A percentile compares a stretch with the other conserved stretches of the same genome.
phyloP scores from a whole-genome alignment of 1,140 invertebrate genomes.

The Neelides sp. region DNA sequence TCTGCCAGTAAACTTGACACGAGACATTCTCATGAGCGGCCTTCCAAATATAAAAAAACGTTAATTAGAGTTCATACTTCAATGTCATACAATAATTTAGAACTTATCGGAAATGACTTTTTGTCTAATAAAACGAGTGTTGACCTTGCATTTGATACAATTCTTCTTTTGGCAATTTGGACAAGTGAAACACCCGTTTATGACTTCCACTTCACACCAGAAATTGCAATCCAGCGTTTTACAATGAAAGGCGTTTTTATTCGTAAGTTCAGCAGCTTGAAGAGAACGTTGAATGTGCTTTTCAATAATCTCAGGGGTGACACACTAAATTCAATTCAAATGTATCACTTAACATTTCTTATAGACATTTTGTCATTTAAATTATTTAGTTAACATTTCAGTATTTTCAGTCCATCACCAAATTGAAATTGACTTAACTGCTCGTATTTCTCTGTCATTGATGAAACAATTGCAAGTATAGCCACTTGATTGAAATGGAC shows the following conservation, averaged over 20 bases:
- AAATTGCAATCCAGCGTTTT: conserved; percentile 74
- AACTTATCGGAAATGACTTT: conserved; percentile 2
- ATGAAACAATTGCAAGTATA: conserved; percentile 39
- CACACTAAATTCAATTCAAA: conserved; percentile 34
- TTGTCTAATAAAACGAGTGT: conserved; percentile 10
- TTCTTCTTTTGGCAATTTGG: conserved; percentile 66
- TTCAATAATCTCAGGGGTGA: conserved; percentile 37
- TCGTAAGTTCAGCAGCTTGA: conserved; percentile 65
- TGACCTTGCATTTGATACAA: conserved; percentile 76
- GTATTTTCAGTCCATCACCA: conserved; percentile 1
- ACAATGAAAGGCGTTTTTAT: conserved; percentile 75
- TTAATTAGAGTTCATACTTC: neutral
- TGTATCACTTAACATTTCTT: neutral
- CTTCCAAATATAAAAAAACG: conserved; percentile 36
- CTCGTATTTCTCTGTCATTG: conserved; percentile 42
- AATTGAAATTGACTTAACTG: conserved; percentile 35
- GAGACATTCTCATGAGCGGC: conserved; percentile 70
- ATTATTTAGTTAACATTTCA: neutral
- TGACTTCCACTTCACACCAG: conserved; percentile 54
- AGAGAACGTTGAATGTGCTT: conserved; percentile 48
- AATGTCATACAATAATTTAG: neutral
- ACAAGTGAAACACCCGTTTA: conserved; percentile 69
- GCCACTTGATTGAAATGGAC: conserved; percentile 40
- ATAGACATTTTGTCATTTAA: neutral
- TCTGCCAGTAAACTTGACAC: conserved; percentile 71